phyloP scores from a whole-genome alignment of 2,797 vertebrate genomes.

The Mormyrops attenuatus region DNA sequence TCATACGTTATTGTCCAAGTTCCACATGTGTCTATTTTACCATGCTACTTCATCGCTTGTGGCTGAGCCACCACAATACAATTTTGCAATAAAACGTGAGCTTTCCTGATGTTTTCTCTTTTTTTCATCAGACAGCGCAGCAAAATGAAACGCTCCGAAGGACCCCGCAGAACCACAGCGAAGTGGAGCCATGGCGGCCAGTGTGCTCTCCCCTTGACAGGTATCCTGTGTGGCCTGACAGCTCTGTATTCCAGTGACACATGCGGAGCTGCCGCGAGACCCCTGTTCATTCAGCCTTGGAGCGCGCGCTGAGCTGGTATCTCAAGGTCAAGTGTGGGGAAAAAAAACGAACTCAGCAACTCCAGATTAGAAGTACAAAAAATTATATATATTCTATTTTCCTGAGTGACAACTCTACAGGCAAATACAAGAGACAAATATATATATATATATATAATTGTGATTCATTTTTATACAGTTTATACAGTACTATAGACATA shows the following conservation, averaged over 20 bases:
- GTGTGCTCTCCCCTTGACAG: neutral
- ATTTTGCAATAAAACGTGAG: neutral
- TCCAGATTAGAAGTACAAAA: neutral
- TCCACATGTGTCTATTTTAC: neutral
- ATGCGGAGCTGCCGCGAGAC: slow-evolving; percentile 19
- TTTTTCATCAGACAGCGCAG: neutral
- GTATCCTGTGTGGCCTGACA: slow-evolving; percentile 25
- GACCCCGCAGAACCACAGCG: neutral
- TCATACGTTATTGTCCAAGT: neutral
- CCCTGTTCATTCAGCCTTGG: slow-evolving; percentile 20
- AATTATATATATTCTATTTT: neutral
- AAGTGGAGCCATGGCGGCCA: neutral
- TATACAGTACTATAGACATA: neutral
- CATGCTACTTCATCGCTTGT: neutral
- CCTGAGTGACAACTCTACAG: neutral
- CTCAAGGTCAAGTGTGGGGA: slow-evolving; percentile 29
- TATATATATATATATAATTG: neutral
- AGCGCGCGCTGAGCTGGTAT: slow-evolving; percentile 11
- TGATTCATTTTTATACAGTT: neutral
- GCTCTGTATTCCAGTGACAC: slow-evolving; percentile 29
- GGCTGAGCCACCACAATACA: neutral
- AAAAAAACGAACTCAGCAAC: slow-evolving; percentile 17
- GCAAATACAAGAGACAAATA: neutral
- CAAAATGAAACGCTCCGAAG: neutral
- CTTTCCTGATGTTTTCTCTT: neutral